Conservation (phyloP, 1,140 invertebrate species). For the Vanessa atalanta region DNA sequence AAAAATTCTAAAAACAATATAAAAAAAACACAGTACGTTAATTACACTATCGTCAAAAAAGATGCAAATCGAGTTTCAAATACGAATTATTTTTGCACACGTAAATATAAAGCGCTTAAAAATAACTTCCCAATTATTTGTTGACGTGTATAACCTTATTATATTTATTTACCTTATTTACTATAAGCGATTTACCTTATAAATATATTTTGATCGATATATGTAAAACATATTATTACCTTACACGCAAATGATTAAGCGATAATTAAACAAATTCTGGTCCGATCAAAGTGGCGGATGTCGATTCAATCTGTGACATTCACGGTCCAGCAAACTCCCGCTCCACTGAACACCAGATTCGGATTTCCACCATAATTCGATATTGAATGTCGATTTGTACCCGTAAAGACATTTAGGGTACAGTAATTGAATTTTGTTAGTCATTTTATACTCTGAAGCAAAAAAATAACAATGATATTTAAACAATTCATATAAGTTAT, state of each 20-base stretch:
- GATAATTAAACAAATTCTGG: slow-evolving; percentile 43
- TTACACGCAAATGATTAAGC: slow-evolving; percentile 7
- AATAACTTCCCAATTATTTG: too few relatives aligned
- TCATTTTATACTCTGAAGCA: neutral
- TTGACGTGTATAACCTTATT: too few relatives aligned
- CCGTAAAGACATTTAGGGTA: slow-evolving; percentile 18
- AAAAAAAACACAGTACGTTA: too few relatives aligned
- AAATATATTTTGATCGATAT: neutral
- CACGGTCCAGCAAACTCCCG: slow-evolving; percentile 47
- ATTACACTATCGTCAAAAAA: too few relatives aligned
- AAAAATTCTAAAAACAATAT: too few relatives aligned
- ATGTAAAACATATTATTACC: neutral
- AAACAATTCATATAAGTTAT: too few relatives aligned
- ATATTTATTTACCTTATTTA: too few relatives aligned
- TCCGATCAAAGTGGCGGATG: slow-evolving; percentile 45
- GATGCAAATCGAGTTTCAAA: too few relatives aligned
- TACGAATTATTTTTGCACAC: too few relatives aligned
- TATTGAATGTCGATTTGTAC: slow-evolving; percentile 37
- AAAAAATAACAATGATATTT: too few relatives aligned
- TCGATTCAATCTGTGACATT: slow-evolving; percentile 56
- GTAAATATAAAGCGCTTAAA: too few relatives aligned
- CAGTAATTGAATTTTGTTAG: neutral
- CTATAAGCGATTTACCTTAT: too few relatives aligned
- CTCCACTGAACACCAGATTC: slow-evolving; percentile 48
- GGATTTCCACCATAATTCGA: slow-evolving; percentile 54